phyloP scores from a whole-genome alignment of 1,140 invertebrate genomes.

The Aphelinus atriplicis region DNA sequence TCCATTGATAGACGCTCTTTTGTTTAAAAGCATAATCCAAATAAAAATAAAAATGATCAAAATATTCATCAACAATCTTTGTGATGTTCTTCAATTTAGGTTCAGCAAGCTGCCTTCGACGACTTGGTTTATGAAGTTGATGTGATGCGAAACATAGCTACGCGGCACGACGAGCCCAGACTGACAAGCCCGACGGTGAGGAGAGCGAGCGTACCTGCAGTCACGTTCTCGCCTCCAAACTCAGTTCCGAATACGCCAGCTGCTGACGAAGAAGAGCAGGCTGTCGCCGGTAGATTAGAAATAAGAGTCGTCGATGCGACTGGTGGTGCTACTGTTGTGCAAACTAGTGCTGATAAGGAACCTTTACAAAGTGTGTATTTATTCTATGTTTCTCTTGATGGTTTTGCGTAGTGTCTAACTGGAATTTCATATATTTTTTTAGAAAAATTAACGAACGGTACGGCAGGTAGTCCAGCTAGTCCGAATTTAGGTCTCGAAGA shows the following conservation, averaged over 20 bases:
- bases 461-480: conserved; percentile 65
- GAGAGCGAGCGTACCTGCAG: conserved; percentile 57
- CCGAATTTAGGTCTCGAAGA: conserved; percentile 69
- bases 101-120: conserved; percentile 88
- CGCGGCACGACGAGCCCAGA: conserved; percentile 56
- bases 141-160: conserved; percentile 81
- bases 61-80: no score
- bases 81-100: conserved; percentile 47
- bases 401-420: conserved; percentile 2
- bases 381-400: neutral
- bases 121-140: conserved; percentile 84
- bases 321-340: conserved; percentile 63
- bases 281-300: conserved; percentile 82
- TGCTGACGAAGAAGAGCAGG: conserved; percentile 65
- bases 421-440: conserved; percentile 2
- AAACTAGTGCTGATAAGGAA: conserved; percentile 63
- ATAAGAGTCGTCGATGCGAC: conserved; percentile 76
- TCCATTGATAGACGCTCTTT: no score
- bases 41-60: no score
- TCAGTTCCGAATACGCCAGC: conserved; percentile 48
- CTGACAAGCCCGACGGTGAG: conserved; percentile 45
- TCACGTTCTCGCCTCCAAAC: conserved; percentile 48
- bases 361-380: conserved; percentile 57
- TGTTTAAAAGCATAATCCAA: no score
- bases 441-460: conserved; percentile 65